Percentiles rank a stretch among this genome's conserved stretches.
Evolutionary conservation across 2,888 invertebrate species (phyloP).

Genomic region (Petrolisthes cinctipes): DNA sequence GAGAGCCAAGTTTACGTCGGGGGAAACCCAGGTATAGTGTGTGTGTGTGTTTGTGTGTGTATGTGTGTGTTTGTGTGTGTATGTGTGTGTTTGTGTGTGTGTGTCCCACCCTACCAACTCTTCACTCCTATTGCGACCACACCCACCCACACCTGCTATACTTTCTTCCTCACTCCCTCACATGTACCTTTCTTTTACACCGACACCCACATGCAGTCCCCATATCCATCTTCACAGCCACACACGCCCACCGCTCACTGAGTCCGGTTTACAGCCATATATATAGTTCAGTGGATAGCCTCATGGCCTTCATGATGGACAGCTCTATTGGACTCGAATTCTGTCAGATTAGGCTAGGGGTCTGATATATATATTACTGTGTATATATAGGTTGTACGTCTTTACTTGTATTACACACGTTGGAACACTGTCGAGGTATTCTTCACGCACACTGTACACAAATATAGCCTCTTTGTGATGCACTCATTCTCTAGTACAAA

Average conservation of each 20-base stretch:
- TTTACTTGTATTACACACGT: too few relatives aligned
- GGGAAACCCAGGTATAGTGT: background rate
- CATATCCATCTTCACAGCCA: background rate
- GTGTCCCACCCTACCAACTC: background rate
- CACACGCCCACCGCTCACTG: background rate
- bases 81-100: background rate
- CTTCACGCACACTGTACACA: too few relatives aligned
- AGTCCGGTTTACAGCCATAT: background rate
- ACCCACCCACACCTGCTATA: background rate
- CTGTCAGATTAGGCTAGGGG: too few relatives aligned
- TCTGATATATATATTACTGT: too few relatives aligned
- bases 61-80: background rate
- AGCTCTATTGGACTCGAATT: too few relatives aligned
- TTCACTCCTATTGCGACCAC: background rate
- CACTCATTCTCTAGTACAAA: too few relatives aligned
- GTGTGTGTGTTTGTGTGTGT: constrained; percentile 3
- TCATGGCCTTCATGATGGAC: too few relatives aligned
- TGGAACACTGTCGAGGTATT: too few relatives aligned
- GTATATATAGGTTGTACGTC: too few relatives aligned
- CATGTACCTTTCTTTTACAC: background rate
- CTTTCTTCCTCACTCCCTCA: background rate
- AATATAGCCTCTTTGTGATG: too few relatives aligned
- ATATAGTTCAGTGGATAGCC: too few relatives aligned
- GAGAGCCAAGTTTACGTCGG: background rate
- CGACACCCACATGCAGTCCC: background rate